Percentiles rank a stretch among this genome's conserved stretches.
Conservation (phyloP, 2,797 vertebrate species). For the Hyperoplus lanceolatus region DNA sequence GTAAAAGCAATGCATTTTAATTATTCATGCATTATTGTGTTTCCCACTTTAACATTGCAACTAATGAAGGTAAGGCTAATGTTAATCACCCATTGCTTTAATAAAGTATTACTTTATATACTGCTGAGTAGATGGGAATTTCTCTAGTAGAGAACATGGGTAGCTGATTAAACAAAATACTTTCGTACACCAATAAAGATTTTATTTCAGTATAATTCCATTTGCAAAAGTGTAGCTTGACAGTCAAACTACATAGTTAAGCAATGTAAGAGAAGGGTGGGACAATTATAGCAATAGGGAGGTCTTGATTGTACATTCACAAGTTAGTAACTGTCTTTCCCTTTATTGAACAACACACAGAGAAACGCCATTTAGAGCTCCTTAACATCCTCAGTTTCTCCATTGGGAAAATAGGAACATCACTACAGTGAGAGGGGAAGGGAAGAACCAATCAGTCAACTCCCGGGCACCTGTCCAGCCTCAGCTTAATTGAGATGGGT, state of each 20-base stretch:
- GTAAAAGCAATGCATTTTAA: too few relatives aligned
- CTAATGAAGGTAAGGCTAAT: too few relatives aligned
- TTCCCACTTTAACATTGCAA: too few relatives aligned
- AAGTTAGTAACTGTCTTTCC: constrained; percentile 18
- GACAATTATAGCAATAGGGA: constrained; percentile 26
- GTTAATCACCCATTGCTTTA: too few relatives aligned
- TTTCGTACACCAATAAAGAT: not conserved
- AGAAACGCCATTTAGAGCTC: constrained; percentile 44
- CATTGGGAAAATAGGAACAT: constrained; percentile 48
- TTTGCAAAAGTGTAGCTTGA: not conserved
- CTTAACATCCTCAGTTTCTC: constrained; percentile 39
- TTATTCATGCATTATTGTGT: too few relatives aligned
- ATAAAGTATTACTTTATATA: too few relatives aligned
- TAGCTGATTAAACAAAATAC: not conserved
- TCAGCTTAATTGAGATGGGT: constrained; percentile 75
- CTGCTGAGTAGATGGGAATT: too few relatives aligned
- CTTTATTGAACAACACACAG: constrained; percentile 47
- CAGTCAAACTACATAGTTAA: not conserved
- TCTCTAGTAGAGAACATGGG: not conserved
- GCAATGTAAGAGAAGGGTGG: not conserved
- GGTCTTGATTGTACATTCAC: constrained; percentile 34
- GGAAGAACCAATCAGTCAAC: constrained; percentile 57
- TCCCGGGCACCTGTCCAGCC: constrained; percentile 62
- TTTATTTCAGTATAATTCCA: not conserved
- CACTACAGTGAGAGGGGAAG: constrained; percentile 31